Conservation (phyloP, 2,797 vertebrate species). For the Falco biarmicus region DNA sequence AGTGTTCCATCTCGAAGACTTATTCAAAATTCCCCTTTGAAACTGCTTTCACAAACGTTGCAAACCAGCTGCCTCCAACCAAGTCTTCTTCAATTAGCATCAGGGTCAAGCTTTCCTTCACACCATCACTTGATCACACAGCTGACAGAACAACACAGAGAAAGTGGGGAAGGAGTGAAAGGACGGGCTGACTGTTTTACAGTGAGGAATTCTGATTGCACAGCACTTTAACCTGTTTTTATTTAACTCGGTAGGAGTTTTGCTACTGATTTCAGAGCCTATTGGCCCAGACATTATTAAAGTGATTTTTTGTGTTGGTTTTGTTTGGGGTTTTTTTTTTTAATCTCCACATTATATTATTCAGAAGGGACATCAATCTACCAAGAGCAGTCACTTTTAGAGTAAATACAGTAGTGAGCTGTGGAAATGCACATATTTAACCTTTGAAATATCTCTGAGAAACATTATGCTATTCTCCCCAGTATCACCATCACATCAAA, state of each 20-base stretch:
- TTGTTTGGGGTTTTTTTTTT: neutral
- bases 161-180: neutral
- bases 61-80: neutral
- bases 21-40: neutral
- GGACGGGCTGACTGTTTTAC: neutral
- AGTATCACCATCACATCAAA: neutral
- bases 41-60: neutral
- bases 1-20: neutral
- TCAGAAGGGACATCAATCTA: neutral
- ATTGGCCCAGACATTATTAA: neutral
- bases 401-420: neutral
- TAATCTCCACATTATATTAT: neutral
- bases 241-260: neutral
- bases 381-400: neutral
- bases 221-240: neutral
- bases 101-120: neutral
- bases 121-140: neutral
- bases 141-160: neutral
- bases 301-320: neutral
- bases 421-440: neutral
- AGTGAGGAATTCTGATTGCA: neutral
- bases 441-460: neutral
- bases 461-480: neutral
- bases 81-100: neutral
- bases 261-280: neutral